phyloP scores from a whole-genome alignment of 1,140 invertebrate genomes.

The Papilio machaon region DNA sequence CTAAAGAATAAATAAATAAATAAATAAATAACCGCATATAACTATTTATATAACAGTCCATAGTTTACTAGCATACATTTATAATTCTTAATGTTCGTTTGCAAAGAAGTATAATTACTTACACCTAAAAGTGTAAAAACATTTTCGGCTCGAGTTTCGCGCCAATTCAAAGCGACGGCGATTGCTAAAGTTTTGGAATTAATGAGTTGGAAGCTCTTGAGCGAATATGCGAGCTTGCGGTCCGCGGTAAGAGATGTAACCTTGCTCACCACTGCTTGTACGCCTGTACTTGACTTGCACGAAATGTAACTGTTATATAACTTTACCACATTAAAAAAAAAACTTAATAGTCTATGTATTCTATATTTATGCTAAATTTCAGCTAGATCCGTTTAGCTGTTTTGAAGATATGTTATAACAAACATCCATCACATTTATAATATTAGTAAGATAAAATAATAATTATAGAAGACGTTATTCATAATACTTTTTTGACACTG shows the following conservation, averaged over 20 bases:
- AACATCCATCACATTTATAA: too few species aligned
- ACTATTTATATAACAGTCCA: not conserved
- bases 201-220: constrained; percentile 65
- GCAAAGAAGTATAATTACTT: constrained; percentile 8
- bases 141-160: constrained; percentile 57
- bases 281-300: not conserved
- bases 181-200: constrained; percentile 67
- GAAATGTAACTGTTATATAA: not conserved
- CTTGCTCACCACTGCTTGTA: not conserved
- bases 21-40: too few species aligned
- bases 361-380: too few species aligned
- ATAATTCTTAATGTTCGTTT: constrained; percentile 2
- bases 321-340: not conserved
- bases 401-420: too few species aligned
- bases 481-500: not conserved
- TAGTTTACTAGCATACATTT: not conserved
- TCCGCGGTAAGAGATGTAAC: constrained; percentile 44
- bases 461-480: not conserved
- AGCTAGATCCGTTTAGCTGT: too few species aligned
- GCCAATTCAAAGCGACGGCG: constrained; percentile 53
- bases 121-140: constrained; percentile 42
- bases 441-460: not conserved
- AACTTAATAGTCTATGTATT: too few species aligned
- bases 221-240: constrained; percentile 45
- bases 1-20: too few species aligned